A percentile compares a stretch with the other conserved stretches of the same genome.
Conservation (phyloP, 1,140 invertebrate species). For the Xylocopa sonorina region DNA sequence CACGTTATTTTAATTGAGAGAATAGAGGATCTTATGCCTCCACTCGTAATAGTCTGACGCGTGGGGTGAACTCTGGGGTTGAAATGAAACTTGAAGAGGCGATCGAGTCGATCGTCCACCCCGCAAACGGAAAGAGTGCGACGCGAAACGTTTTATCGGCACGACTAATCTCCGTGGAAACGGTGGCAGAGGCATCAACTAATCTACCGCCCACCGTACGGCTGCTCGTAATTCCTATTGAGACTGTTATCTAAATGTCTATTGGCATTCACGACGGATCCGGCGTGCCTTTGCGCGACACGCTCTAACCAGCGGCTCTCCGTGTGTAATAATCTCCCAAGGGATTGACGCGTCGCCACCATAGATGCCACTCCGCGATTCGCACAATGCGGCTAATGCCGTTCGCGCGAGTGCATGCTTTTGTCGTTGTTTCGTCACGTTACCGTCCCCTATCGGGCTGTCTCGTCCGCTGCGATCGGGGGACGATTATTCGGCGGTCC, state of each 20-base stretch:
- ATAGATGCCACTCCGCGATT: not conserved
- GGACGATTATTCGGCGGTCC: not conserved
- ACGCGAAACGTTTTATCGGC: conserved; percentile 24
- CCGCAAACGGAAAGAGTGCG: not conserved
- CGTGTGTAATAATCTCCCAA: conserved; percentile 21
- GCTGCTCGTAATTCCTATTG: conserved; percentile 42
- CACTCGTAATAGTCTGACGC: too few relatives aligned
- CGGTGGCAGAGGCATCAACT: conserved; percentile 55
- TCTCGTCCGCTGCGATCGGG: not conserved
- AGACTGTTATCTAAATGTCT: conserved; percentile 65
- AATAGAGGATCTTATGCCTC: too few relatives aligned
- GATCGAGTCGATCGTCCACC: too few relatives aligned
- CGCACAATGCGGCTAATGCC: conserved; percentile 38
- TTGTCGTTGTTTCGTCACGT: not conserved
- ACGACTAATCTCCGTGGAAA: conserved; percentile 56
- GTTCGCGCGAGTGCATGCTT: not conserved
- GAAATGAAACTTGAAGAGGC: too few relatives aligned
- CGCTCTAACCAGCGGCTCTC: conserved; percentile 7
- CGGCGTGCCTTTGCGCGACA: conserved; percentile 19
- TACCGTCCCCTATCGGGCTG: not conserved
- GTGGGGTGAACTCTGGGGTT: too few relatives aligned
- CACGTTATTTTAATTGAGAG: too few relatives aligned
- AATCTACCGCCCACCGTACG: conserved; percentile 35
- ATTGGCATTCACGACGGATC: conserved; percentile 47
- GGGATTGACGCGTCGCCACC: conserved; percentile 24